Conservation (phyloP, 2,797 vertebrate species). For the Salmo trutta region DNA sequence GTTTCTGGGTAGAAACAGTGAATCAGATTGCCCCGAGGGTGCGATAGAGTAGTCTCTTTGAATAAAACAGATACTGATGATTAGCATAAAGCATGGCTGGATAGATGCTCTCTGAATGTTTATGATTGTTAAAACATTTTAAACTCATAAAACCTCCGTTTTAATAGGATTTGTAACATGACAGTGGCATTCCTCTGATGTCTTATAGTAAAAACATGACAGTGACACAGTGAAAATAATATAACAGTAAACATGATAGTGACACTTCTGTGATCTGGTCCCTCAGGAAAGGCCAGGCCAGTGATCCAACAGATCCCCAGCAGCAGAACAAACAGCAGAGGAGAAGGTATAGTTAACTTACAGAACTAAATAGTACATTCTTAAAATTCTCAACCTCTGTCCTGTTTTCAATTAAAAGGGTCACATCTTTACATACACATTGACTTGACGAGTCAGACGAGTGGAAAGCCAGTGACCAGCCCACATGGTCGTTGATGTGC, state of each 20-base stretch:
- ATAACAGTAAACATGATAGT: background rate
- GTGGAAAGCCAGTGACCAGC: background rate
- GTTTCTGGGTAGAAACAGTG: background rate
- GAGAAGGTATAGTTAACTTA: conserved; percentile 73
- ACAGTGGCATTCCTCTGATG: no score
- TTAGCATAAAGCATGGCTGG: background rate
- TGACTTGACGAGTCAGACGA: background rate
- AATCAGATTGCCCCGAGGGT: background rate
- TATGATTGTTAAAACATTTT: background rate
- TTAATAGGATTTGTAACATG: no score
- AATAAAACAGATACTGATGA: background rate
- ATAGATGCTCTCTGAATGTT: background rate
- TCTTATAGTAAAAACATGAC: background rate
- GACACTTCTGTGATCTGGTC: conserved; percentile 13
- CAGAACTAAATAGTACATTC: background rate
- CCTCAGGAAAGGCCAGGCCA: conserved; percentile 76
- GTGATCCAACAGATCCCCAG: conserved; percentile 75
- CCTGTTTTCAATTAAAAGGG: background rate
- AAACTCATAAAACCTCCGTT: no score
- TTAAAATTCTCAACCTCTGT: no score
- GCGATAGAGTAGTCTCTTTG: background rate
- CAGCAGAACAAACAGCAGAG: conserved; percentile 76
- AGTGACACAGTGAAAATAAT: background rate
- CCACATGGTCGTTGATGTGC: background rate
- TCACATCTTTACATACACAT: background rate